phyloP scores from a whole-genome alignment of 2,113 vertebrate species.

The Arvicanthis niloticus region DNA sequence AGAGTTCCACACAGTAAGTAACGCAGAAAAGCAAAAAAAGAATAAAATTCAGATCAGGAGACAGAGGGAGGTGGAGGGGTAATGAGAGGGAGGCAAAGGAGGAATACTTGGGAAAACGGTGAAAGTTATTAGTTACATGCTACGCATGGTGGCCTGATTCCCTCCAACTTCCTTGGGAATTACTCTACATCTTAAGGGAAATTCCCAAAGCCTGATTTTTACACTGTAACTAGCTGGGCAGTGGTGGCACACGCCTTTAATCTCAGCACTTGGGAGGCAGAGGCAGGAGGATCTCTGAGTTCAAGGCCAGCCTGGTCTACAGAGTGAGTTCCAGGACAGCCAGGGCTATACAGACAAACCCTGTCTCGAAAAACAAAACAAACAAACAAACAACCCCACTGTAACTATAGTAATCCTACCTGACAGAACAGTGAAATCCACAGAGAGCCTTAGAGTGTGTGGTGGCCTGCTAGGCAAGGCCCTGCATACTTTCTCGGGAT shows the following conservation, averaged over 20 bases:
- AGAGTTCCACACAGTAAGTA: background rate
- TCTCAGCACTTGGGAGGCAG: too few relatives aligned
- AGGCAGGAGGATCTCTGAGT: too few relatives aligned
- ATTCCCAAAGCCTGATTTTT: background rate
- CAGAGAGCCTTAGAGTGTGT: background rate
- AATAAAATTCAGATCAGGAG: background rate
- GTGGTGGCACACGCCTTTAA: too few relatives aligned
- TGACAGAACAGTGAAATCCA: slow-evolving; percentile 2
- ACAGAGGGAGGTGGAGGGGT: background rate
- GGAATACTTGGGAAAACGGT: background rate
- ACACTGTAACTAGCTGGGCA: background rate
- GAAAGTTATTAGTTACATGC: background rate
- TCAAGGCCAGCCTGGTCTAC: too few relatives aligned
- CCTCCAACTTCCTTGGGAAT: slow-evolving; percentile 22
- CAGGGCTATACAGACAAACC: too few relatives aligned
- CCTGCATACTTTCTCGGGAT: background rate
- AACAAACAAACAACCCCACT: background rate
- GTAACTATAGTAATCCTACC: background rate
- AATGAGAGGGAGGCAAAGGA: background rate
- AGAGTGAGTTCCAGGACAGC: too few relatives aligned
- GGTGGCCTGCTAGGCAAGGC: background rate
- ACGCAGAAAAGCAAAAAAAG: background rate
- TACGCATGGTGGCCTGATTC: background rate
- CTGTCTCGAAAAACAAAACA: too few relatives aligned
- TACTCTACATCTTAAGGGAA: background rate